Evolutionary conservation across 2,113 vertebrate genomes (phyloP), one percentile per base, ranked within the genome.

Genomic region (Cinclus mexicanus): DNA sequence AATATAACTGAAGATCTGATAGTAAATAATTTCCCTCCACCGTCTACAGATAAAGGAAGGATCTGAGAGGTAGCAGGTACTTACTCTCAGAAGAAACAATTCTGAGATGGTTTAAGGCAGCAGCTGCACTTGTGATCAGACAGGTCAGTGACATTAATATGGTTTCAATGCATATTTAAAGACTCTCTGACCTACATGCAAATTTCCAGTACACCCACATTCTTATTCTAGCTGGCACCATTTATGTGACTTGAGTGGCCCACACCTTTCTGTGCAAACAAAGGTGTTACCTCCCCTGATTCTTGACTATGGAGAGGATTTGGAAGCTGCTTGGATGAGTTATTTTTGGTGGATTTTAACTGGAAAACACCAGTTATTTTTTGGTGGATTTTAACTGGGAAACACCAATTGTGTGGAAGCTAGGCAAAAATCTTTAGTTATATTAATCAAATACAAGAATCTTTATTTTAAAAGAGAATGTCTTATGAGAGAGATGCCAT

Each of bases 111-210:
- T 83, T 93, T 85, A 42, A 90, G 79, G 85, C 70, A 80, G 76
- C 79, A 90, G 78, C 67, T 93, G 71, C 68, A 33, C 82, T 93
- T 74, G 33, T 78, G 95, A 90, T 80, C 82, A 74, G 84, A 33
- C 63, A 88, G 89, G 91, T 95, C 94, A 91, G 82, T 93, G 87
- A 63, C 75, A 95, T 90, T 92, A 94, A 83, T 93, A 93, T 56
- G 79, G 64, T 93, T 94, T 93, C 90, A 93, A 78, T 92, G 65
- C 79, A 64, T 88, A 94, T 94, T 92, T 95, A 93, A 93, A 83
- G 56, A 42, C 28, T 74, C 31, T 72, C 47, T 95, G 90, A 81
- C 87, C 82, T 77, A 61, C 25, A 55, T 72, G 67, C n/a, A 59
- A 86, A 24, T 80, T 92, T 90, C 75, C 39, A 85, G 42, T 57